Evolutionary conservation across 2,888 invertebrate species (phyloP).

Genomic region (Hipparchia sbordonii): DNA sequence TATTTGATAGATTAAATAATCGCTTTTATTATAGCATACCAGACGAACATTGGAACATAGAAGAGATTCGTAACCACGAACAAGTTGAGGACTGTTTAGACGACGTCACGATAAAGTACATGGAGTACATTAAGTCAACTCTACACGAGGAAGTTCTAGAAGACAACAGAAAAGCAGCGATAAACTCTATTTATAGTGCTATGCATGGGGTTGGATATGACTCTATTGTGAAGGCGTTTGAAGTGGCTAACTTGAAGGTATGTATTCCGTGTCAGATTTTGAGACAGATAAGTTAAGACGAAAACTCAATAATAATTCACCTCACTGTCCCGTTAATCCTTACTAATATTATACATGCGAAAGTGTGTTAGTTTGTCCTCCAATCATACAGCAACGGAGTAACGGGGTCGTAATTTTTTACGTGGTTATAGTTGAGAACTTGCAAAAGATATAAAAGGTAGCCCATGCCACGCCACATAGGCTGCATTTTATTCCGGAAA

Average conservation of each 20-base stretch:
- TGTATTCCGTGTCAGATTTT: slow-evolving; percentile 1
- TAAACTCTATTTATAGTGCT: slow-evolving; percentile 94
- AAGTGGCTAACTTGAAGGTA: slow-evolving; percentile 88
- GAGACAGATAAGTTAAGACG: too few relatives aligned
- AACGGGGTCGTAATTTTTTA: too few relatives aligned
- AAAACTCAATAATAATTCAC: too few relatives aligned
- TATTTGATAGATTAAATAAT: background rate
- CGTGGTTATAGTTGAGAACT: too few relatives aligned
- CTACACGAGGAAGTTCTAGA: slow-evolving; percentile 80
- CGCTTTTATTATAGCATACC: slow-evolving; percentile 80
- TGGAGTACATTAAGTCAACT: slow-evolving; percentile 79
- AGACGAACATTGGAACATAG: slow-evolving; percentile 89
- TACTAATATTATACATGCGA: too few relatives aligned
- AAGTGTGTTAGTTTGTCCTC: too few relatives aligned
- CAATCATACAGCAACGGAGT: too few relatives aligned
- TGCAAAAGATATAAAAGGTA: too few relatives aligned
- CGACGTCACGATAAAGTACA: slow-evolving; percentile 87
- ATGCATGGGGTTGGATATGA: slow-evolving; percentile 98
- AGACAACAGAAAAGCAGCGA: slow-evolving; percentile 79
- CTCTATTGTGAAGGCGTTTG: slow-evolving; percentile 89
- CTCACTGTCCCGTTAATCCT: too few relatives aligned
- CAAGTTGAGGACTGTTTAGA: slow-evolving; percentile 87
- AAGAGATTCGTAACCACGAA: slow-evolving; percentile 76
- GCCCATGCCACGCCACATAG: too few relatives aligned
- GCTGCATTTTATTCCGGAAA: too few relatives aligned